Percentiles rank a stretch among this genome's conserved stretches.
These are phyloP conservation scores for Mus pahari DNA, from an alignment of 2,113 vertebrate species.

Conservation along the genomic window DNA sequence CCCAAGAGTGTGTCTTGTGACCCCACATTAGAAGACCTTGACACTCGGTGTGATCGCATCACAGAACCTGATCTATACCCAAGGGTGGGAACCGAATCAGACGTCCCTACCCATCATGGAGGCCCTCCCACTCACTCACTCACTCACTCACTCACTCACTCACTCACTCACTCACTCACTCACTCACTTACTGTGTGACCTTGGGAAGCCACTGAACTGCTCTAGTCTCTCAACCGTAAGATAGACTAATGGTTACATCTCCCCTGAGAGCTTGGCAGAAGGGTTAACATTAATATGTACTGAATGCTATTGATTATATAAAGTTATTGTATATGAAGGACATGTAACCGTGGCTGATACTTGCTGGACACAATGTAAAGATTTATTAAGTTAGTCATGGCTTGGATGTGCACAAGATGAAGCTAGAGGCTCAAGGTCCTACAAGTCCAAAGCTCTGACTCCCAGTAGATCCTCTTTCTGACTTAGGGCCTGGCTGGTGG, in stretches of 20 bases:
- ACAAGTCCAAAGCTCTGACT: background rate
- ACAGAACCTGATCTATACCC: background rate
- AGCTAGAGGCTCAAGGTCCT: background rate
- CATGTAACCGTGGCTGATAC: background rate
- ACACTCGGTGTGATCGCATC: too few species aligned
- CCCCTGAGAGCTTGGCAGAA: background rate
- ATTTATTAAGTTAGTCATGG: background rate
- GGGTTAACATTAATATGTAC: background rate
- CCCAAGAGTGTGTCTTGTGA: background rate
- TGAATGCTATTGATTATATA: background rate
- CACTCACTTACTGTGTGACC: background rate
- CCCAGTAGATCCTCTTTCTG: background rate
- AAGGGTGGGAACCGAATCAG: fast-evolving
- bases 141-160: too few species aligned
- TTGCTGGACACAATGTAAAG: background rate
- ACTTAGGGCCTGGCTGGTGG: background rate
- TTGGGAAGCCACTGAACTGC: background rate
- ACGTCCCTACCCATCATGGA: background rate
- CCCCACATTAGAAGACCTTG: background rate
- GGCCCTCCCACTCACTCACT: background rate
- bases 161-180: too few species aligned
- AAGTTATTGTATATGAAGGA: background rate
- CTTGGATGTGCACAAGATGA: background rate
- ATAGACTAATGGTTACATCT: background rate
- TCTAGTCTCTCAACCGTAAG: background rate